Evolutionary conservation across 2,113 vertebrate species (phyloP).

Genomic region (Ranitomeya imitator): DNA sequence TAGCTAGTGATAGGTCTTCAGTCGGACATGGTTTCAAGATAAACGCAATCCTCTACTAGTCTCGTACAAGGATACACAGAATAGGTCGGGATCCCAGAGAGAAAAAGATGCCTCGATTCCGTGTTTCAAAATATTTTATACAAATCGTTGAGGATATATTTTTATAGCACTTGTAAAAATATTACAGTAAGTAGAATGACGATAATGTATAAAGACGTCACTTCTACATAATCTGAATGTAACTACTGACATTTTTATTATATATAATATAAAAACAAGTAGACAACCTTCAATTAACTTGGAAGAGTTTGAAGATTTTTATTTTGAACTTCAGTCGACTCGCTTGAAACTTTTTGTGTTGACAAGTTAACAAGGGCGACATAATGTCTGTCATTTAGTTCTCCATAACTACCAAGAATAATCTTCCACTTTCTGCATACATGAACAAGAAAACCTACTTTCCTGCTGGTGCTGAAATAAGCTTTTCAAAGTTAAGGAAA

Average conservation of each 20-base stretch:
- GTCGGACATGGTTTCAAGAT: too few relatives aligned
- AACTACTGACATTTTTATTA: not conserved
- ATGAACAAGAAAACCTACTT: not conserved
- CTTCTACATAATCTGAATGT: not conserved
- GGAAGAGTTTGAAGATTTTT: not conserved
- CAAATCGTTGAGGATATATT: not conserved
- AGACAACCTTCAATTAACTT: conserved; percentile 7
- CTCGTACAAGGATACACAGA: not conserved
- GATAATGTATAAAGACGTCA: not conserved
- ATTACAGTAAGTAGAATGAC: not conserved
- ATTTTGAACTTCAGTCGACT: not conserved
- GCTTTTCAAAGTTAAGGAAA: not conserved
- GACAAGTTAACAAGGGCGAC: conserved; percentile 29
- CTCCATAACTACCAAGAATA: not conserved
- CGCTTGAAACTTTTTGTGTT: not conserved
- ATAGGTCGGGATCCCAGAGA: not conserved
- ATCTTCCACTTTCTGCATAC: not conserved
- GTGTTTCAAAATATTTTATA: not conserved
- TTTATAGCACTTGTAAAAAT: not conserved
- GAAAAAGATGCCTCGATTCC: not conserved
- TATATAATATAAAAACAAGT: not conserved
- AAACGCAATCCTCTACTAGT: not conserved
- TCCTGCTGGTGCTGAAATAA: not conserved
- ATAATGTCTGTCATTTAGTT: conserved; percentile 8
- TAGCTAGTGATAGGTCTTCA: too few relatives aligned